These are phyloP conservation scores for Empidonax alnorum DNA, from an alignment of 2,113 vertebrate species.

Conservation along the genomic window DNA sequence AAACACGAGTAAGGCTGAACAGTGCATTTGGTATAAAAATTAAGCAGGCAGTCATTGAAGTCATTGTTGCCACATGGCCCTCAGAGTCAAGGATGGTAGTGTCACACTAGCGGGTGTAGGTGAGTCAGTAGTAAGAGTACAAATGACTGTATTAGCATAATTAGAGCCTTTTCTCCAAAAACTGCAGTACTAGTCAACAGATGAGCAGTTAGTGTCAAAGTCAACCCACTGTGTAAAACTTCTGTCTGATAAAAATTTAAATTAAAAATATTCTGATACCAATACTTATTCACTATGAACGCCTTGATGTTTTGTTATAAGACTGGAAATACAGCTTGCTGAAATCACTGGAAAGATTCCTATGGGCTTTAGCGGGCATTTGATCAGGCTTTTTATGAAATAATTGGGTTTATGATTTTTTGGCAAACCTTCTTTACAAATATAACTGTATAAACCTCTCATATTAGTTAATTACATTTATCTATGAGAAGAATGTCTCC, in stretches of 20 bases:
- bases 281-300: background rate
- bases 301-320: background rate
- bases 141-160: background rate
- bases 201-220: background rate
- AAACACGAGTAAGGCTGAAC: background rate
- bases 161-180: background rate
- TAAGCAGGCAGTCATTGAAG: background rate
- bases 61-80: accelerated
- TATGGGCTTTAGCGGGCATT: background rate
- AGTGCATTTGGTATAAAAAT: background rate
- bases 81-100: background rate
- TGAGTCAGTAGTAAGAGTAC: background rate
- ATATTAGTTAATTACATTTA: background rate
- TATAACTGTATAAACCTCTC: background rate
- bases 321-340: background rate
- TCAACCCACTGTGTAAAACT: background rate
- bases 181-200: background rate
- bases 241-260: background rate
- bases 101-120: accelerated
- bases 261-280: background rate
- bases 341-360: background rate
- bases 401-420: background rate
- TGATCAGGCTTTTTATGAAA: background rate
- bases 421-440: background rate
- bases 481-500: background rate